Evolutionary conservation across 1,140 invertebrate species (phyloP).

Genomic region (Drosophila nikananu): DNA sequence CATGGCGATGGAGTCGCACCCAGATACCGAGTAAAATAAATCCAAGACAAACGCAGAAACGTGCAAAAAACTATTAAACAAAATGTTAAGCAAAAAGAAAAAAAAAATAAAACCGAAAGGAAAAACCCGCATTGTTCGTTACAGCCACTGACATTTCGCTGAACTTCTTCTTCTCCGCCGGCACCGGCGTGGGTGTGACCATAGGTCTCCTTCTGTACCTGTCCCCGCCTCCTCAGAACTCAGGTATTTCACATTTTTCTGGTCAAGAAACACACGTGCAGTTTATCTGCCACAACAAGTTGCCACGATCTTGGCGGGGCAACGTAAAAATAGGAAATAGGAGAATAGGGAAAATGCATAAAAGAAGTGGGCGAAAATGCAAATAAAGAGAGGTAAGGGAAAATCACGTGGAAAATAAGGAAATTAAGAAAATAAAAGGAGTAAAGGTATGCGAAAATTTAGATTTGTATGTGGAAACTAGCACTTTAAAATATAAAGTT

Average conservation of each 20-base stretch:
- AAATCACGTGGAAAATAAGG: not conserved
- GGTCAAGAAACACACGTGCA: conserved; percentile 56
- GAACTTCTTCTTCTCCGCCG: conserved; percentile 47
- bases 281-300: conserved; percentile 69
- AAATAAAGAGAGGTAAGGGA: not conserved
- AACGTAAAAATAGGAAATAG: not conserved
- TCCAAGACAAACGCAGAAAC: conserved; percentile 27
- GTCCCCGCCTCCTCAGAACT: conserved; percentile 1
- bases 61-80: conserved; percentile 43
- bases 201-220: conserved; percentile 5
- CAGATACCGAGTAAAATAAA: conserved; percentile 37
- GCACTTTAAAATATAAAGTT: not conserved
- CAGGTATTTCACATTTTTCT: conserved; percentile 33
- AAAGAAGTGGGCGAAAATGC: conserved; percentile 14
- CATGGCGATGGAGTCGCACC: conserved; percentile 25
- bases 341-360: not conserved
- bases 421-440: not conserved
- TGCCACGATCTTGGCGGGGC: conserved; percentile 62
- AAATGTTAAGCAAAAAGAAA: conserved; percentile 24
- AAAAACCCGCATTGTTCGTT: conserved; percentile 38
- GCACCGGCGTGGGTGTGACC: conserved; percentile 51
- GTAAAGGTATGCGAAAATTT: not conserved
- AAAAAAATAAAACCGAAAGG: conserved; percentile 9
- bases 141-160: conserved; percentile 67
- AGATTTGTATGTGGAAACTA: not conserved